These are phyloP conservation scores for Lampris megalopsis DNA, from an alignment of 2,113 vertebrate genomes.

Conservation along the genomic window DNA sequence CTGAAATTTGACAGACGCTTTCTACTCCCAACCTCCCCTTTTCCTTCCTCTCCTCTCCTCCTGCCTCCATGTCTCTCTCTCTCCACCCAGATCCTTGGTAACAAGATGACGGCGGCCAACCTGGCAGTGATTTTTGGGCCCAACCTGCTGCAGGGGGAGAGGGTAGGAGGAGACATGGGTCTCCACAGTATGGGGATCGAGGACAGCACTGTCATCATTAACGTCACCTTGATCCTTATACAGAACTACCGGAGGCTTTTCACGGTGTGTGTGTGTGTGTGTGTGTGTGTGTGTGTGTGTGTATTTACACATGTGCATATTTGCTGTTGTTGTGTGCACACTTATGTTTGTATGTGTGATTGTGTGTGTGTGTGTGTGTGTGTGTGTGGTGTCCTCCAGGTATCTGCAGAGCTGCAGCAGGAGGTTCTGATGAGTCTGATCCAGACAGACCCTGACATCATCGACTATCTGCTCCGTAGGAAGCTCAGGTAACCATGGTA, in stretches of 20 bases:
- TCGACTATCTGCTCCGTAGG: constrained; percentile 91
- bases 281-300: background rate
- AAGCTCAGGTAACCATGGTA: constrained; percentile 81
- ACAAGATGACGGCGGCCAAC: constrained; percentile 94
- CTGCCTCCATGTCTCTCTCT: too few species aligned
- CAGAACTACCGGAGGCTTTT: constrained; percentile 89
- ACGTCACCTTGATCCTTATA: constrained; percentile 87
- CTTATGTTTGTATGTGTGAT: background rate
- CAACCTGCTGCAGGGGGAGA: constrained; percentile 88
- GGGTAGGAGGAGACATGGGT: constrained; percentile 76
- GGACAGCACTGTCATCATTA: constrained; percentile 89
- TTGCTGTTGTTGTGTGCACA: background rate
- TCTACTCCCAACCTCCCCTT: background rate
- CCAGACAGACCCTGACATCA: constrained; percentile 91
- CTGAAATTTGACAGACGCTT: background rate
- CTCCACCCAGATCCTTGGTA: constrained; percentile 86
- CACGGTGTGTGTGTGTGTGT: constrained; percentile 75
- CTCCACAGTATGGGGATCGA: constrained; percentile 82
- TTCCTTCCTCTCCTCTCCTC: background rate
- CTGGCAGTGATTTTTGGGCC: constrained; percentile 93
- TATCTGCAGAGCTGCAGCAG: constrained; percentile 87
- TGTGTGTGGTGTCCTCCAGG: constrained; percentile 74
- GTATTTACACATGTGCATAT: background rate
- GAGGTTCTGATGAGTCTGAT: constrained; percentile 91
- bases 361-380: constrained; percentile 2